phyloP scores from a whole-genome alignment of 2,113 vertebrate species.

The Cynopterus brachyotis region DNA sequence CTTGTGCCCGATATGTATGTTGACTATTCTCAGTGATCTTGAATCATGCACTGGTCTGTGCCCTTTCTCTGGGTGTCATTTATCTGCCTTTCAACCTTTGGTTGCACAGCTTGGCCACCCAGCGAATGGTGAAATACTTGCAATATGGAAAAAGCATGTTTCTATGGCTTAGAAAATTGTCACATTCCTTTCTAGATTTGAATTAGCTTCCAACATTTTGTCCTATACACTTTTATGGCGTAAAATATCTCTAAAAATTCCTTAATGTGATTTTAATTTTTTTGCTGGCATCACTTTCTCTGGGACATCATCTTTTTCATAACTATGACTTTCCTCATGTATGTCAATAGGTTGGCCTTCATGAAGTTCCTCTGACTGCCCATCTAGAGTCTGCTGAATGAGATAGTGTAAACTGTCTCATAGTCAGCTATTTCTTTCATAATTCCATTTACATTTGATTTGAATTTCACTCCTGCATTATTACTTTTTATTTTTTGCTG shows the following conservation, averaged over 20 bases:
- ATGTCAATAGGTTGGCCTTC: not conserved
- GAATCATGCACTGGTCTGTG: not conserved
- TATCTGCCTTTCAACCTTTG: not conserved
- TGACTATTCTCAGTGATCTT: not conserved
- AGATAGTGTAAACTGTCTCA: too few relatives aligned
- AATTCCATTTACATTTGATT: not conserved
- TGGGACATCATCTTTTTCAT: not conserved
- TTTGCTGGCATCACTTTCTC: not conserved
- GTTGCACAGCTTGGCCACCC: not conserved
- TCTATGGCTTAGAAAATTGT: not conserved
- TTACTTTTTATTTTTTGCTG: not conserved
- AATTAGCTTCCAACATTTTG: not conserved
- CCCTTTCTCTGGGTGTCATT: not conserved
- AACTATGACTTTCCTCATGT: not conserved
- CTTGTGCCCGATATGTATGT: not conserved
- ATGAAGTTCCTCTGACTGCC: not conserved
- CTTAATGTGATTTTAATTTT: not conserved
- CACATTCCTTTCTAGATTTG: not conserved
- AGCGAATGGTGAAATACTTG: not conserved
- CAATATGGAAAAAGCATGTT: not conserved
- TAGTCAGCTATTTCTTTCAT: not conserved
- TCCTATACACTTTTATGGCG: not conserved
- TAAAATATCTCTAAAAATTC: not conserved
- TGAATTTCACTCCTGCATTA: not conserved
- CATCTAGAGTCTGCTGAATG: not conserved